Base-by-base conservation (phyloP, 2,888 invertebrate genomes). In the Ptilodon capucinus region DNA sequence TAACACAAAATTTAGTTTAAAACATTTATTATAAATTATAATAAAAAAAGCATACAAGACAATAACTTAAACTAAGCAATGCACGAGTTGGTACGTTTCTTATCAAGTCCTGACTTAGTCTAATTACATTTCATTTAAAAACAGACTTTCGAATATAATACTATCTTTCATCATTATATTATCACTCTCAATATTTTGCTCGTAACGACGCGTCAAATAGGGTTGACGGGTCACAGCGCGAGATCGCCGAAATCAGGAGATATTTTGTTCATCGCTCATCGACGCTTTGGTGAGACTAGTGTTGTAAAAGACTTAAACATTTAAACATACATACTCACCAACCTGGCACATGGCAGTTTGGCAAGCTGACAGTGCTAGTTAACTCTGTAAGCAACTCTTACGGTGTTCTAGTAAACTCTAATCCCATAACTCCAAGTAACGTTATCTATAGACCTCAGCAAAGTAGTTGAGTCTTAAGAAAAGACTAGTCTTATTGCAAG, bases 21-120 rank as follows among this genome's bases (percentile, higher is more conserved):
- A 86, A 81, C 82, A 79, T 89, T 87, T 86, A 84, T 88, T 87
- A 87, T 87, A 88, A 88, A 86, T 88, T 85, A 84, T 83, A 83
- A 67, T 65, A 67, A 60, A 84, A 84, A 84, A 88, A 86, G 86
- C 86, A 86, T 86, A 84, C 85, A 86, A 76, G 82, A 83, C 76
- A 74, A 75, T 81, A 82, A 84, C 86, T 85, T 86, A 87, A 72
- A 76, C 81, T 86, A 87, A 75, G 83, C 89, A 90, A 90, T 90
- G 90, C 90, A 88, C 81, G 54, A 70, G 80, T 89, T 86, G 90
- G 90, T 90, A 90, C 90, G 85, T 84, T 76, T 71, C 78, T 69
- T 71, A 72, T 62, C 57, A 61, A 71, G 50, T 71, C 69, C 58
- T 62, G 68, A 73, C 71, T 73, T 74, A 71, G 61, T 68, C 61